These are phyloP conservation scores for Tricholaema leucomelas DNA, from an alignment of 2,113 vertebrate species.

Conservation along the genomic window DNA sequence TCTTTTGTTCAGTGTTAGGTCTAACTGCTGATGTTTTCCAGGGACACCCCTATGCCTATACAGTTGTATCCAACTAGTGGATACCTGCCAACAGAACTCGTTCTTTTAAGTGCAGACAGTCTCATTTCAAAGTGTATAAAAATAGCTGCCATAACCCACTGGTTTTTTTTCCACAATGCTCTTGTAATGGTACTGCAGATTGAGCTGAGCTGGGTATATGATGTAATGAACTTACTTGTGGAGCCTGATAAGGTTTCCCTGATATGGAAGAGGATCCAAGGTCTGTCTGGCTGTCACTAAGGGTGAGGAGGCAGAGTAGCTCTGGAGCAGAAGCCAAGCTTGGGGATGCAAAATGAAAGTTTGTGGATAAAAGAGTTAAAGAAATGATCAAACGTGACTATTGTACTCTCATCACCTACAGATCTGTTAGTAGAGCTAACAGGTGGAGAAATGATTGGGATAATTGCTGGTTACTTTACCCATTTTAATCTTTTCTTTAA, in stretches of 20 bases:
- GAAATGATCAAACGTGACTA: not conserved
- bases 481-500: not conserved
- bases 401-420: not conserved
- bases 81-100: slow-evolving; percentile 44
- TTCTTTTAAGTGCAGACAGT: not conserved
- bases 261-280: not conserved
- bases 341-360: not conserved
- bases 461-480: not conserved
- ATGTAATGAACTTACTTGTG: slow-evolving; percentile 20
- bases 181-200: slow-evolving; percentile 16
- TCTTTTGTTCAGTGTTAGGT: slow-evolving; percentile 40
- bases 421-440: not conserved
- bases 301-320: not conserved
- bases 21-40: slow-evolving; percentile 44
- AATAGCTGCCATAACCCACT: slow-evolving; percentile 17
- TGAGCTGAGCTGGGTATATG: not conserved
- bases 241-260: not conserved
- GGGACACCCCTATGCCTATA: slow-evolving; percentile 11
- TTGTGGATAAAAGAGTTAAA: not conserved
- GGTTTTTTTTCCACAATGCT: slow-evolving; percentile 15
- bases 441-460: not conserved
- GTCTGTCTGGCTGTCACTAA: not conserved
- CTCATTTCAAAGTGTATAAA: slow-evolving; percentile 26
- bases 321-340: not conserved
- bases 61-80: not conserved